Percentiles rank a stretch among this genome's conserved stretches.
These are phyloP conservation scores for Oxygymnocypris stewartii DNA, from an alignment of 2,113 vertebrate genomes.

Conservation along the genomic window DNA sequence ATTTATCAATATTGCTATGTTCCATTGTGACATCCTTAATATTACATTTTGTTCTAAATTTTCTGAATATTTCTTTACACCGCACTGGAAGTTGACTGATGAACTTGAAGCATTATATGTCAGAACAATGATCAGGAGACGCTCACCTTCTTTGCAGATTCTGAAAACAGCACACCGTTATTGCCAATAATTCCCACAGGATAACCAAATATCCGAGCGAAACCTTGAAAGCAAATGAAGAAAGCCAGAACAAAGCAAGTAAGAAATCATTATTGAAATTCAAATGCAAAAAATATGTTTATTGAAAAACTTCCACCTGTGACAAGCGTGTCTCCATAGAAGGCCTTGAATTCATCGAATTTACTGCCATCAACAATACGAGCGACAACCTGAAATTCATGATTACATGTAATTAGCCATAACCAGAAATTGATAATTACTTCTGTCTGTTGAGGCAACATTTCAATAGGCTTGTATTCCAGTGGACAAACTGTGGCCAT, in stretches of 20 bases:
- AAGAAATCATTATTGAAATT: neutral
- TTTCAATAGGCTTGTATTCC: neutral
- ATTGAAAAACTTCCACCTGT: slow-evolving; percentile 79
- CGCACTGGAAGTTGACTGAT: neutral
- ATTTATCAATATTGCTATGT: no score
- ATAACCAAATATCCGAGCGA: slow-evolving; percentile 95
- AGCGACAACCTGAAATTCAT: slow-evolving; percentile 86
- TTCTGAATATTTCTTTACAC: neutral
- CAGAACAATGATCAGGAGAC: neutral
- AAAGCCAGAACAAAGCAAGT: no score
- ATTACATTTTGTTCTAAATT: neutral
- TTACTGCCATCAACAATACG: slow-evolving; percentile 96
- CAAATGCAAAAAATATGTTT: neutral
- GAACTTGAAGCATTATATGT: neutral
- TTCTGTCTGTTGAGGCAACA: neutral
- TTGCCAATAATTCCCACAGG: slow-evolving; percentile 96
- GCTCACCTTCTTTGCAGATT: slow-evolving; percentile 94
- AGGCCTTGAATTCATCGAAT: slow-evolving; percentile 96
- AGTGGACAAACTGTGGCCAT: neutral
- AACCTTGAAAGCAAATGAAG: slow-evolving; percentile 76
- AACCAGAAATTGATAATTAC: no score
- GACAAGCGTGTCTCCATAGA: slow-evolving; percentile 96
- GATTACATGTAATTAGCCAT: neutral
- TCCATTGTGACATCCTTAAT: neutral
- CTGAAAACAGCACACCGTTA: slow-evolving; percentile 97